These are phyloP conservation scores for Coluber constrictor DNA, from an alignment of 2,797 vertebrate species.

Conservation along the genomic window DNA sequence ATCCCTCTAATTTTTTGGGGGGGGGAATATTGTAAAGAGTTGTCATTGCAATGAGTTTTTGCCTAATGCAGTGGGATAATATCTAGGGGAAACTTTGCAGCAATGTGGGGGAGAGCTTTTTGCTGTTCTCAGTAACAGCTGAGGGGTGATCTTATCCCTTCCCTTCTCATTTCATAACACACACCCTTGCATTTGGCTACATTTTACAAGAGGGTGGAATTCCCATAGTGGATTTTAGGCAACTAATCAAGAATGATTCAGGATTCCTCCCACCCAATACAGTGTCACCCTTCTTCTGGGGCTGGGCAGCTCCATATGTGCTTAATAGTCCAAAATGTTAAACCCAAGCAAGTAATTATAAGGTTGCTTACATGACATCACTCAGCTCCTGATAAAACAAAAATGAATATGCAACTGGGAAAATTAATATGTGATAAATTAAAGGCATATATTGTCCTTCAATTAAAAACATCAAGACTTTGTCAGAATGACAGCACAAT, in stretches of 20 bases:
- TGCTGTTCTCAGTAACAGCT: constrained; percentile 65
- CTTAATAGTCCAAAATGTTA: background rate
- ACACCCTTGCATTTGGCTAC: constrained; percentile 24
- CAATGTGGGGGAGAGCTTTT: constrained; percentile 65
- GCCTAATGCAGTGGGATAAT: constrained; percentile 8
- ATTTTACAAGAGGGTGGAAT: constrained; percentile 41
- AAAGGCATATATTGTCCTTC: background rate
- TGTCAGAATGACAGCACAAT: background rate
- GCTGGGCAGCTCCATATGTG: constrained; percentile 51
- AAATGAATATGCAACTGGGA: background rate
- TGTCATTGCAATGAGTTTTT: background rate
- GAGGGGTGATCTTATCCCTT: constrained; percentile 33
- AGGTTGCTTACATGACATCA: background rate
- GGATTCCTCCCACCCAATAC: constrained; percentile 45
- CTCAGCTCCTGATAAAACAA: background rate
- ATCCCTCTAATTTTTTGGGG: fast-evolving
- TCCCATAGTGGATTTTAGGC: constrained; percentile 49
- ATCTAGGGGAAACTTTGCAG: constrained; percentile 66
- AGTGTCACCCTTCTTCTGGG: constrained; percentile 56
- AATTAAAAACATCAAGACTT: background rate
- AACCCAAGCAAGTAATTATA: background rate
- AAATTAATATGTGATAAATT: background rate
- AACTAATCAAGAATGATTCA: constrained; percentile 50
- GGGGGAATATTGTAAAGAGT: constrained; percentile 50
- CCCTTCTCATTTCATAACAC: background rate